Evolutionary conservation across 2,113 vertebrate species (phyloP).

Genomic region (Ellobius talpinus): DNA sequence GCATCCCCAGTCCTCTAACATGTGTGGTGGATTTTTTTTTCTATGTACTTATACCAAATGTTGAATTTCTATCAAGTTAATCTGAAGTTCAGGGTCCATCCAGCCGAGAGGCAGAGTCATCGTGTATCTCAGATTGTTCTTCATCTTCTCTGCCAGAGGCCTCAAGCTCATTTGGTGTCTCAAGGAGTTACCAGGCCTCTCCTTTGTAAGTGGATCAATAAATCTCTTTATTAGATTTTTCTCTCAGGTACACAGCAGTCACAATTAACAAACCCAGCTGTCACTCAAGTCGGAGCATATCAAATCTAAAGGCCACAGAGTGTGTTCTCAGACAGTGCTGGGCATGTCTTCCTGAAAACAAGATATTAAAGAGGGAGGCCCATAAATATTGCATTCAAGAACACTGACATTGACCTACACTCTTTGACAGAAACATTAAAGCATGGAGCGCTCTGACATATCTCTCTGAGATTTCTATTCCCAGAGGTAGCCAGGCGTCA

Average conservation of each 20-base stretch:
- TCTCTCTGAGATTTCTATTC: slow-evolving; percentile 18
- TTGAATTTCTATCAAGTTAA: slow-evolving; percentile 11
- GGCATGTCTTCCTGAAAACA: background rate
- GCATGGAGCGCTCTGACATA: background rate
- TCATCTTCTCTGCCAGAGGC: background rate
- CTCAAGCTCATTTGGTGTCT: slow-evolving; percentile 6
- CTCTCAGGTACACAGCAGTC: background rate
- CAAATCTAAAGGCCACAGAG: slow-evolving; percentile 51
- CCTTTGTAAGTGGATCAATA: slow-evolving; percentile 11
- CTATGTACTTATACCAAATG: background rate
- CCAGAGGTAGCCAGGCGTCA: background rate
- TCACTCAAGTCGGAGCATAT: slow-evolving; percentile 33
- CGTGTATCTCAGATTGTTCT: background rate
- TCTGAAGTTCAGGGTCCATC: background rate
- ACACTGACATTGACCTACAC: background rate
- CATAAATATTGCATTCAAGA: background rate
- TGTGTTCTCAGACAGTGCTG: background rate
- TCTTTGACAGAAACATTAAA: slow-evolving; percentile 63
- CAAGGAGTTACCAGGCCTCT: background rate
- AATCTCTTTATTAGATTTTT: slow-evolving; percentile 60
- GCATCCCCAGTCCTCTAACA: background rate
- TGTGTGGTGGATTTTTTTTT: slow-evolving; percentile 33
- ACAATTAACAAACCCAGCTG: slow-evolving; percentile 63
- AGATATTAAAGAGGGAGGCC: background rate
- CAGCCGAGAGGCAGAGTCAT: background rate